Evolutionary conservation across 2,113 vertebrate species (phyloP).

Genomic region (Strigops habroptila): DNA sequence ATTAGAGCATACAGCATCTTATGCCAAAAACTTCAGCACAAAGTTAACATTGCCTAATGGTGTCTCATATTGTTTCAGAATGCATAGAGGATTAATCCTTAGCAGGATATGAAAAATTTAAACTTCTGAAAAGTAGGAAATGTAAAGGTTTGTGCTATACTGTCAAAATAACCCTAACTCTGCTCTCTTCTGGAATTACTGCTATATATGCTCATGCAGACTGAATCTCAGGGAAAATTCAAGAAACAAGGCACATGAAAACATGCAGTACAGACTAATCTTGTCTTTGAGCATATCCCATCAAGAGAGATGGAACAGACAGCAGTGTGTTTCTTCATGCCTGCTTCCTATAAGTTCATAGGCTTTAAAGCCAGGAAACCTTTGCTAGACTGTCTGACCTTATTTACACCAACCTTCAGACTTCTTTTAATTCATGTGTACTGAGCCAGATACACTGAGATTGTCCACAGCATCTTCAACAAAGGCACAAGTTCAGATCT

Average conservation of each 20-base stretch:
- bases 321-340: not conserved
- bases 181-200: not conserved
- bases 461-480: not conserved
- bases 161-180: not conserved
- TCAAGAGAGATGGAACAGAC: not conserved
- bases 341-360: not conserved
- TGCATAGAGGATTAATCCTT: not conserved
- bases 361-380: not conserved
- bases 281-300: not conserved
- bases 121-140: conserved; percentile 3
- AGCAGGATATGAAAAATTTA: not conserved
- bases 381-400: not conserved
- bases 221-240: not conserved
- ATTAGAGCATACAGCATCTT: conserved; percentile 28
- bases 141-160: not conserved
- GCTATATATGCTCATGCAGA: not conserved
- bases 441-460: not conserved
- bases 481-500: not conserved
- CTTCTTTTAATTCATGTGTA: not conserved
- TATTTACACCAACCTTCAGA: not conserved
- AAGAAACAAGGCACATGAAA: not conserved
- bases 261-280: not conserved
- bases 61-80: conserved; percentile 12
- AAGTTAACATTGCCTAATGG: conserved; percentile 45
- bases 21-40: conserved; percentile 37